Percentiles rank a stretch among this genome's conserved stretches.
Conservation (phyloP, 2,888 invertebrate species). For the Myopa tessellatipennis region DNA sequence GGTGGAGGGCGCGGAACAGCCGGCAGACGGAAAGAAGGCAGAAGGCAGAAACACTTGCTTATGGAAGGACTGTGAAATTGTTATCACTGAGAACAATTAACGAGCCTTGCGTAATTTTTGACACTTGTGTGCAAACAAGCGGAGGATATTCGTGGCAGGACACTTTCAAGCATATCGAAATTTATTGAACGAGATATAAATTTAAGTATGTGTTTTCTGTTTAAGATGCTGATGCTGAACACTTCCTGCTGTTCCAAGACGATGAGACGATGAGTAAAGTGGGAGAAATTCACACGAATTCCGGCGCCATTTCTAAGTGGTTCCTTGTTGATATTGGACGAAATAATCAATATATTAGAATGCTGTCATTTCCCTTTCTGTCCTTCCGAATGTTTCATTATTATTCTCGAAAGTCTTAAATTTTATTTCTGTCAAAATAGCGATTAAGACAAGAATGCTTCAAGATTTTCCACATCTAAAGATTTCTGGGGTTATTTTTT, state of each 20-base stretch:
- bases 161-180: not conserved
- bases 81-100: constrained; percentile 59
- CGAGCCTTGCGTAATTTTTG: constrained; percentile 53
- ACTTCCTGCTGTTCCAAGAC: constrained; percentile 1
- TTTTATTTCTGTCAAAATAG: no score
- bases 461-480: no score
- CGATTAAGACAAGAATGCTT: no score
- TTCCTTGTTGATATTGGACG: not conserved
- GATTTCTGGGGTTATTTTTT: no score
- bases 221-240: not conserved
- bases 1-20: not conserved
- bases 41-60: not conserved
- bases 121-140: constrained; percentile 50
- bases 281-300: constrained; percentile 45
- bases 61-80: constrained; percentile 55
- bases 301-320: constrained; percentile 48
- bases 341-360: no score
- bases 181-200: not conserved
- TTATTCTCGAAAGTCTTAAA: no score
- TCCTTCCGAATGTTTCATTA: no score
- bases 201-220: no score
- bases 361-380: no score
- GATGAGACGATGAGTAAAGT: constrained; percentile 1
- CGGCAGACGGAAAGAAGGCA: not conserved
- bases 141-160: not conserved